Conservation (phyloP, 2,113 vertebrate genomes). For the Hoplias malabaricus region DNA sequence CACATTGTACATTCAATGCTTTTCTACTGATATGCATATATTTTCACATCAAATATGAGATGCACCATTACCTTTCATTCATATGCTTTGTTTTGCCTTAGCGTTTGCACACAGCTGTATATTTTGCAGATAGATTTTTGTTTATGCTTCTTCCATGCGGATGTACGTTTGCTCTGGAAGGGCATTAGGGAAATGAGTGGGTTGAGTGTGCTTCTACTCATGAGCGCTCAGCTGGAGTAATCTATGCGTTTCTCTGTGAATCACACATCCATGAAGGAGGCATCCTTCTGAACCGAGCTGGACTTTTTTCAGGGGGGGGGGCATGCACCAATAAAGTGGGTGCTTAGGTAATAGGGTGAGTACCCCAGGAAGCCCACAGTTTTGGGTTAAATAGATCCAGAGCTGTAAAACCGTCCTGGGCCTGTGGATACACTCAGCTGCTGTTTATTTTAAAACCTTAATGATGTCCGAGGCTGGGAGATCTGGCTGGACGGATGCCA, state of each 20-base stretch:
- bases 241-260: constrained; percentile 35
- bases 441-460: constrained; percentile 35
- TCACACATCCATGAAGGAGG: constrained; percentile 35
- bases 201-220: constrained; percentile 35
- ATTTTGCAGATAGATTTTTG: not conserved
- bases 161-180: not conserved
- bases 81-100: too few species aligned
- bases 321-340: not conserved
- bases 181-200: constrained; percentile 47
- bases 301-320: not conserved
- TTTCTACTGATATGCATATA: too few species aligned
- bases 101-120: too few species aligned
- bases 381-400: not conserved
- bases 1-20: too few species aligned
- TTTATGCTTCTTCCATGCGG: not conserved
- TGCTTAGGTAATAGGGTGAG: constrained; percentile 6
- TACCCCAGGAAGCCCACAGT: not conserved
- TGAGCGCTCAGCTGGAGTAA: constrained; percentile 42
- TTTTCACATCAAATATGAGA: too few species aligned
- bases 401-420: not conserved
- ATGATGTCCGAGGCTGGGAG: constrained; percentile 31
- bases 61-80: too few species aligned
- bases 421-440: constrained; percentile 16
- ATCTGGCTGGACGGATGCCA: constrained; percentile 35
- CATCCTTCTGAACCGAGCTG: constrained; percentile 15